Evolutionary conservation across 2,797 vertebrate genomes (phyloP).

Genomic region (Emydoidea blandingii): DNA sequence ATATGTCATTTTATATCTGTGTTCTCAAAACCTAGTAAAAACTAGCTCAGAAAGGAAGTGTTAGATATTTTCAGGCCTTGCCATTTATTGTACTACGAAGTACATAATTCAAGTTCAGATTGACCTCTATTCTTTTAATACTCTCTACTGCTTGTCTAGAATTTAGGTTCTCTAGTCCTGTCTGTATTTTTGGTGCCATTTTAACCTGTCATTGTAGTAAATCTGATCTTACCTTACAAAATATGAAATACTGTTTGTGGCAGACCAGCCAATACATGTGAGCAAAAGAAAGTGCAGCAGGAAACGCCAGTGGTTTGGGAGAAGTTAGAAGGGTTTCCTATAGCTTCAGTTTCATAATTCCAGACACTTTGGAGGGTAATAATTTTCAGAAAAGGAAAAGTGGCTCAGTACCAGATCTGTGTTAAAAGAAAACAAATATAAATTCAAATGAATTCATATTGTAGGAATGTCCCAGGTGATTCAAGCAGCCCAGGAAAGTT

Average conservation of each 20-base stretch:
- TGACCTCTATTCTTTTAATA: constrained; percentile 19
- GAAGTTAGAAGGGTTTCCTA: constrained; percentile 8
- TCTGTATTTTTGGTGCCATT: constrained; percentile 15
- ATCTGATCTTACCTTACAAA: constrained; percentile 7
- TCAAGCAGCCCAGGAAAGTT: neutral
- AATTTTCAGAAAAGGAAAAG: constrained; percentile 24
- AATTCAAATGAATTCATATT: constrained; percentile 6
- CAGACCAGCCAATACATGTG: neutral
- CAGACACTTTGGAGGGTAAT: neutral
- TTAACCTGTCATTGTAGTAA: constrained; percentile 23
- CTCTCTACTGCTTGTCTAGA: neutral
- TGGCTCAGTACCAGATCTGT: constrained; percentile 27
- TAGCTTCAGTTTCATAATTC: constrained; percentile 15
- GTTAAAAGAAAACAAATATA: constrained; percentile 51
- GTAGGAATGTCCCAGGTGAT: neutral
- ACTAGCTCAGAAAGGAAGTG: neutral
- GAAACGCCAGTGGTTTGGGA: constrained; percentile 24
- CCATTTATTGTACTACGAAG: neutral
- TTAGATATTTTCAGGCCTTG: neutral
- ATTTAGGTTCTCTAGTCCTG: neutral
- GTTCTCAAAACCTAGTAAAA: neutral
- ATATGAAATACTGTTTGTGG: constrained; percentile 32
- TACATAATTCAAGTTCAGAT: constrained; percentile 12
- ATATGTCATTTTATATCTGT: neutral
- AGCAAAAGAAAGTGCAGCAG: constrained; percentile 34